Conservation (phyloP, 2,113 vertebrate species). For the Gorsachius goisagi region DNA sequence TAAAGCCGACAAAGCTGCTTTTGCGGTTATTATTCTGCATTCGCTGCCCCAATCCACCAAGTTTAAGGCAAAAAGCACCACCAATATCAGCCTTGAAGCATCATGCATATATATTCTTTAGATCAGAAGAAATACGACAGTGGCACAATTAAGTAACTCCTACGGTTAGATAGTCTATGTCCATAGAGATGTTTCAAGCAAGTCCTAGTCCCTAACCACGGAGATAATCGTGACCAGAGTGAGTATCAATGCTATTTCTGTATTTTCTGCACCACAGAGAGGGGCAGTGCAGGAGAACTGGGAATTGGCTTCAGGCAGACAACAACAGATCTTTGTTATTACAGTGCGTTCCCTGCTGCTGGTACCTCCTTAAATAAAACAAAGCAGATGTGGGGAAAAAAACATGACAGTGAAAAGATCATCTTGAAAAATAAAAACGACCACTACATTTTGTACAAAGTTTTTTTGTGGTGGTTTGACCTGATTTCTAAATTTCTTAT, state of each 20-base stretch:
- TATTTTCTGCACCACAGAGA: background rate
- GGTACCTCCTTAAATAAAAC: conserved; percentile 19
- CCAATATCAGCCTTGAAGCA: background rate
- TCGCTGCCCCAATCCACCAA: background rate
- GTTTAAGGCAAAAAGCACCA: background rate
- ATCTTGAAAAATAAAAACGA: background rate
- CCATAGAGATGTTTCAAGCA: background rate
- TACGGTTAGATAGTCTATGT: background rate
- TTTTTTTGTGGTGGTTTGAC: background rate
- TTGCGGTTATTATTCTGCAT: background rate
- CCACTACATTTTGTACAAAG: background rate
- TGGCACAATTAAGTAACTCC: background rate
- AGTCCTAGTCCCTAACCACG: background rate
- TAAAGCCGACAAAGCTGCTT: background rate
- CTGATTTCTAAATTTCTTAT: background rate
- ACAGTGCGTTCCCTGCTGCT: background rate
- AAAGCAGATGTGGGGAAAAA: background rate
- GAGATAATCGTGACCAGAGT: background rate
- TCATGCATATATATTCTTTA: background rate
- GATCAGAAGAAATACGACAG: background rate
- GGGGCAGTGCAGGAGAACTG: background rate
- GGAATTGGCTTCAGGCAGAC: background rate
- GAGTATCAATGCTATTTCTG: background rate
- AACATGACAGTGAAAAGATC: background rate
- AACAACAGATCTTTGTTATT: background rate